Evolutionary conservation across 2,797 vertebrate genomes (phyloP).

Genomic region (Crocodylus rhombifer): DNA sequence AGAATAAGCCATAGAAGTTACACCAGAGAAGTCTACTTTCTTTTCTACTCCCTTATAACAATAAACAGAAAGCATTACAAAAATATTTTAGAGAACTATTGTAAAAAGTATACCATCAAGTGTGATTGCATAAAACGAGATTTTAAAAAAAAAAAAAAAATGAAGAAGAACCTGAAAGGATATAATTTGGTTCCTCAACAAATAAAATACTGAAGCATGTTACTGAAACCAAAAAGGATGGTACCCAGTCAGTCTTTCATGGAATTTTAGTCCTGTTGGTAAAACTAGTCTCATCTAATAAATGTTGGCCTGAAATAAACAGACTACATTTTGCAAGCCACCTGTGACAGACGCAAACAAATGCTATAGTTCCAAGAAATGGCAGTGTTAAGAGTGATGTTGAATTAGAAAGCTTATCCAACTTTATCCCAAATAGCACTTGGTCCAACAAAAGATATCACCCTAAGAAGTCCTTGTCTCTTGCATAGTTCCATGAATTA

Average conservation of each 20-base stretch:
- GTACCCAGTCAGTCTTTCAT: background rate
- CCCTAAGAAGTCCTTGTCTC: too few relatives aligned
- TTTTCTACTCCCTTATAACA: background rate
- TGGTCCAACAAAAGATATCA: too few relatives aligned
- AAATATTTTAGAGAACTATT: slow-evolving; percentile 6
- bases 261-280: background rate
- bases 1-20: background rate
- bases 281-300: background rate
- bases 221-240: background rate
- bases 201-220: background rate
- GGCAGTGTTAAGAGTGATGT: too few relatives aligned
- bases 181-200: too few relatives aligned
- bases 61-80: background rate
- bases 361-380: background rate
- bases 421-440: too few relatives aligned
- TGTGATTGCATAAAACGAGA: background rate
- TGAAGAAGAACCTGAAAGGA: too few relatives aligned
- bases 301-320: background rate
- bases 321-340: background rate
- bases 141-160: background rate
- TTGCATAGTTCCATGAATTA: too few relatives aligned
- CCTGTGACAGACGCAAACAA: background rate
- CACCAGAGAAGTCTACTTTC: background rate
- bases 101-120: background rate
- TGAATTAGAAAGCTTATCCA: too few relatives aligned